Evolutionary conservation across 2,113 vertebrate species (phyloP), one percentile per base, ranked within the genome.

Genomic region (Petrocephalus microphthalmus): DNA sequence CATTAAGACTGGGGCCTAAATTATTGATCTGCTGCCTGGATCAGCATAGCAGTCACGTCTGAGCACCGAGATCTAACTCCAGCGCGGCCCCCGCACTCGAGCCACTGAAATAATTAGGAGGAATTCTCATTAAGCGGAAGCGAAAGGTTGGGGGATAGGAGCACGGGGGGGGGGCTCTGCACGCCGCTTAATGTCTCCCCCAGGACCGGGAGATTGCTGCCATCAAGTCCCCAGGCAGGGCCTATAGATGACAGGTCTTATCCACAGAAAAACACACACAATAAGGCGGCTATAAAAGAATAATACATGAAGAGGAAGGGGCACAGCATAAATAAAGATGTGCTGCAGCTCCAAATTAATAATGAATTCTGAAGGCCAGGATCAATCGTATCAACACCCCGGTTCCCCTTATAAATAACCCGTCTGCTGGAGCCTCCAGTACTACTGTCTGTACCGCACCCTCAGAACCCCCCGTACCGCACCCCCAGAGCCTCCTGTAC

Each of bases 61-160:
- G 17, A 51, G 95, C 92, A 94, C 96, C 94, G 92, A 96, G 97
- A 96, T 96, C 96, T 96, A 96, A 97, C 96, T 96, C 95, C 93
- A 94, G 94, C 95, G 96, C 95, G 87, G 94, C 94, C 95, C 95
- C 95, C 95, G 91, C 93, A 96, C 96, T 96, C 95, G 96, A 97
- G 96, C 97, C 97, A 96, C 96, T 95, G 97, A 97, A 97, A 99
- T 98, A 98, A 99, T 99, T 98, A 99, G 97, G 96, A 98, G 97
- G 94, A 96, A 96, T 97, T 98, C 97, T 99, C 97, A 99, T 99
- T 99, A 99, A 97, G 96, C 95, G 90, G 94, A 95, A 97, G 96
- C 96, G 96, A 94, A 95, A 94, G 93, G 94, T 92, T 93, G 84
- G 47, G 91, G 86, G 88, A 85, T 51, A 93, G 93, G 94, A 92